Conservation (phyloP, 2,113 vertebrate species). For the Nipponia nippon region DNA sequence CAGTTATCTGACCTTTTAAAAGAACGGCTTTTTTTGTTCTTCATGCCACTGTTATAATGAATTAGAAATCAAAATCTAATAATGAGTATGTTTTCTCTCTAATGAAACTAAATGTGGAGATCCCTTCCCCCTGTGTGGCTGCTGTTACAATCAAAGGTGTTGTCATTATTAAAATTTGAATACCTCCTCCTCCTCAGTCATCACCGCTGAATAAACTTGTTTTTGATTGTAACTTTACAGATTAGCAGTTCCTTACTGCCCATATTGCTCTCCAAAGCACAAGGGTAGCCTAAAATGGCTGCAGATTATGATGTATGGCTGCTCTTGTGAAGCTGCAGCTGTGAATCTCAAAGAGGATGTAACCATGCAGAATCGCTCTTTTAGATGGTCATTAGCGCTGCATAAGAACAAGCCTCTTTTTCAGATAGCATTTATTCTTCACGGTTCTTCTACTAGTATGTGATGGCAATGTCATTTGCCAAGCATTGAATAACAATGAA, state of each 20-base stretch:
- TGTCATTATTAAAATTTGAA: neutral
- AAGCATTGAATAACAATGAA: conserved; percentile 54
- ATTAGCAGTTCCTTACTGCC: neutral
- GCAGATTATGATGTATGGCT: conserved; percentile 57
- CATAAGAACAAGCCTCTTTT: conserved; percentile 25
- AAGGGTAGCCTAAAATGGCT: conserved; percentile 55
- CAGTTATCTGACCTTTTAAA: neutral
- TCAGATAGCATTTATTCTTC: conserved; percentile 36
- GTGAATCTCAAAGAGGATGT: conserved; percentile 45
- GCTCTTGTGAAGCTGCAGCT: conserved; percentile 38
- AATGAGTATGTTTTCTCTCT: neutral
- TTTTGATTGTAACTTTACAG: neutral
- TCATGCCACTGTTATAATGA: neutral
- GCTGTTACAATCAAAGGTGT: neutral
- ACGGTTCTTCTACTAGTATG: conserved; percentile 10
- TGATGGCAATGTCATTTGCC: conserved; percentile 31
- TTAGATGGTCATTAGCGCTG: conserved; percentile 37
- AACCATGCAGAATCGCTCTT: conserved; percentile 27
- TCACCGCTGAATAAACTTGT: neutral
- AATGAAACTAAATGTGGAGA: neutral
- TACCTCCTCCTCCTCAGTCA: neutral
- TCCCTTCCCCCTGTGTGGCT: neutral
- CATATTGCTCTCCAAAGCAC: neutral
- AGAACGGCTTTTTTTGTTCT: neutral
- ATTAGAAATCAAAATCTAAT: neutral